phyloP scores from a whole-genome alignment of 2,797 vertebrate species.

The Gambusia yucatana region DNA sequence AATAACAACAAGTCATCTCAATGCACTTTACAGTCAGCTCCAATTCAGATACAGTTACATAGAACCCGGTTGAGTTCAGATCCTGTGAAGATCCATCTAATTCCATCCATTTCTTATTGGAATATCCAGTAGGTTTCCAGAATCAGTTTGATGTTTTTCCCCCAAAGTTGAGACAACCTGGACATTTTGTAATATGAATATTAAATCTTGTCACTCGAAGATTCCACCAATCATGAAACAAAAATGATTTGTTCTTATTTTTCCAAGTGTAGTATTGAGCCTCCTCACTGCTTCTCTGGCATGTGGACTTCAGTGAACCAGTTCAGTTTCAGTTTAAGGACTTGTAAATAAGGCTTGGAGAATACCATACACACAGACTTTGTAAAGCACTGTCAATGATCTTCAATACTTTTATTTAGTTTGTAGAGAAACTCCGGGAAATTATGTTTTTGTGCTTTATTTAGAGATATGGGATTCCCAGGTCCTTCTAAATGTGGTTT shows the following conservation, averaged over 20 bases:
- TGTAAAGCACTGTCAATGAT: background rate
- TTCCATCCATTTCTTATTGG: background rate
- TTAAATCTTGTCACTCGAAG: background rate
- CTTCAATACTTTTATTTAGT: too few relatives aligned
- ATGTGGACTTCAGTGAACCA: background rate
- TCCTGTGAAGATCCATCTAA: background rate
- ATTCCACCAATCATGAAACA: background rate
- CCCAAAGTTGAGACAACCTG: background rate
- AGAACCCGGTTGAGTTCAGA: background rate
- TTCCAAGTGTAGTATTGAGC: background rate
- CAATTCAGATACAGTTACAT: background rate
- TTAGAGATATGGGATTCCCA: background rate
- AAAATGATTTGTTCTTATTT: background rate
- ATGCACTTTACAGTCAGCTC: background rate
- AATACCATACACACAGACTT: background rate
- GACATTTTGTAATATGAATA: background rate
- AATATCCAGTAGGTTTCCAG: background rate
- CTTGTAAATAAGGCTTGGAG: background rate
- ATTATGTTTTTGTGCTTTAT: background rate
- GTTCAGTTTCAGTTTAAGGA: background rate
- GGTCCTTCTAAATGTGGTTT: background rate
- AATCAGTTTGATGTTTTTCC: background rate
- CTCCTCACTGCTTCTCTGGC: background rate
- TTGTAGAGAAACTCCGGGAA: too few relatives aligned
- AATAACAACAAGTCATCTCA: background rate